phyloP scores from a whole-genome alignment of 2,888 invertebrate genomes.

The Oasisia sp. region DNA sequence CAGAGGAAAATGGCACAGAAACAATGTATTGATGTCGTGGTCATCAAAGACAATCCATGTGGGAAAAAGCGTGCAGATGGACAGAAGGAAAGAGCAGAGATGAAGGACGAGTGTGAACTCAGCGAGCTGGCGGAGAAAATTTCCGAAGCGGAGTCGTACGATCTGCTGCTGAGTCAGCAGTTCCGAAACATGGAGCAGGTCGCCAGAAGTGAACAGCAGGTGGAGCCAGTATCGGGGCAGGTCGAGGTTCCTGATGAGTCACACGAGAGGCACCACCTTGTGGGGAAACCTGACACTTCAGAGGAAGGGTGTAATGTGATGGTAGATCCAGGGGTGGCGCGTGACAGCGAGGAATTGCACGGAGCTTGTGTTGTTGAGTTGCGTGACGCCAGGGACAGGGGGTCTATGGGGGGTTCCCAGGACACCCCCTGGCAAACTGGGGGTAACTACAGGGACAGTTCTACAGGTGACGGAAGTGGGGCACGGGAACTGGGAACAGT shows the following conservation, averaged over 20 bases:
- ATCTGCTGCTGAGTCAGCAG: slow-evolving; percentile 49
- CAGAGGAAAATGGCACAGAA: not conserved
- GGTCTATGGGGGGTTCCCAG: not conserved
- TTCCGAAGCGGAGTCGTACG: slow-evolving; percentile 54
- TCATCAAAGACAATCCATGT: not conserved
- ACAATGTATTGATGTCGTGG: not conserved
- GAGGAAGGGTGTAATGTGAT: not conserved
- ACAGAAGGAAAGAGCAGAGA: slow-evolving; percentile 30
- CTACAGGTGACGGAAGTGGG: not conserved
- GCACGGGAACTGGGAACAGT: not conserved
- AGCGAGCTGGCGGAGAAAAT: slow-evolving; percentile 45
- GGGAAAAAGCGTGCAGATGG: slow-evolving; percentile 29
- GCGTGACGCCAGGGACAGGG: not conserved
- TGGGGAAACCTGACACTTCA: not conserved
- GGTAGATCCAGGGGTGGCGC: not conserved
- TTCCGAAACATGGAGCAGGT: slow-evolving; percentile 32
- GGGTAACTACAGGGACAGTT: not conserved
- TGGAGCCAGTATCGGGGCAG: not conserved
- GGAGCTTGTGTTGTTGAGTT: not conserved
- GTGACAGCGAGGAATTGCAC: not conserved
- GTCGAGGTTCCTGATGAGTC: not conserved
- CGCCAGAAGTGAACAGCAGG: slow-evolving; percentile 1
- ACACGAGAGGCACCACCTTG: not conserved
- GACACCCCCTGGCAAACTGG: not conserved
- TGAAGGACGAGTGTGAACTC: slow-evolving; percentile 36